A percentile compares a stretch with the other conserved stretches of the same genome.
Evolutionary conservation across 2,888 invertebrate genomes (phyloP).

Genomic region (Machimus rusticus): DNA sequence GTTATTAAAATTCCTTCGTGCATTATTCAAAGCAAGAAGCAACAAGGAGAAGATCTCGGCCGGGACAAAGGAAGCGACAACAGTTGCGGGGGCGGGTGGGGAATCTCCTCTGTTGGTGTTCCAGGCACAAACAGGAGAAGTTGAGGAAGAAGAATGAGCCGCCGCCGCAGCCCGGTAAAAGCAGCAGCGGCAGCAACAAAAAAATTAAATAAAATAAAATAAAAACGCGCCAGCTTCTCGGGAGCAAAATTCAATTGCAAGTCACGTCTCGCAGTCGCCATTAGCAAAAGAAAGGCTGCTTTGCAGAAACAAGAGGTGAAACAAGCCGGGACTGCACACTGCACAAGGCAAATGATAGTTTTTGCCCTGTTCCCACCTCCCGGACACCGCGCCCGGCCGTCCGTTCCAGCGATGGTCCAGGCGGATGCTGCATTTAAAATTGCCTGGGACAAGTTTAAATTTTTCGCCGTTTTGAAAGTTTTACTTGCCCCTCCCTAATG

Average conservation of each 20-base stretch:
- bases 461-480: neutral
- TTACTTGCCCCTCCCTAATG: neutral
- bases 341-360: neutral
- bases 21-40: neutral
- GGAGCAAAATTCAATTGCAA: slow-evolving; percentile 25
- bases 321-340: neutral
- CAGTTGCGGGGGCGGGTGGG: neutral
- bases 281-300: slow-evolving; percentile 6
- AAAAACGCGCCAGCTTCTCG: neutral
- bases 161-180: neutral
- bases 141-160: neutral
- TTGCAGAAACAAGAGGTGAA: neutral
- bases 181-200: neutral
- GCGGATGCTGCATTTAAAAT: neutral
- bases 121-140: neutral
- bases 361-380: neutral
- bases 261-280: slow-evolving; percentile 14
- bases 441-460: neutral
- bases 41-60: neutral
- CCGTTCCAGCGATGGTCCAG: neutral
- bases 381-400: neutral
- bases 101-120: neutral
- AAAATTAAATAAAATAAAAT: neutral
- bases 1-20: slow-evolving; percentile 29
- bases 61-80: neutral